Percentiles rank a stretch among this genome's conserved stretches.
Evolutionary conservation across 1,140 invertebrate species (phyloP).

Genomic region (Scaptomyza hsui): DNA sequence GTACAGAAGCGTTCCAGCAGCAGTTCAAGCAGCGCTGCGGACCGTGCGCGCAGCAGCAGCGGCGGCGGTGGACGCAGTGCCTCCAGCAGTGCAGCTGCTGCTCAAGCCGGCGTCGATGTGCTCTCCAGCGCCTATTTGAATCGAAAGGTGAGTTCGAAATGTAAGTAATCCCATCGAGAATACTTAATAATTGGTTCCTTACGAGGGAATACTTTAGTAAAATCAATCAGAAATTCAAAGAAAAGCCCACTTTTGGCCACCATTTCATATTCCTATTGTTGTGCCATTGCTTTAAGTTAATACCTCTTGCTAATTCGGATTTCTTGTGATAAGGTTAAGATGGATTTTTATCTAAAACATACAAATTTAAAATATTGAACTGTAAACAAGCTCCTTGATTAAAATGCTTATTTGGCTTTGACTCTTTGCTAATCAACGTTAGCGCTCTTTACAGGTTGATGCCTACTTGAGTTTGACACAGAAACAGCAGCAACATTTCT

Average conservation of each 20-base stretch:
- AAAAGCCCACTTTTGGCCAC: no score
- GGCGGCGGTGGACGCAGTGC: constrained; percentile 17
- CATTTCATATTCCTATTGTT: no score
- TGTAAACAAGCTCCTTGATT: constrained; percentile 6
- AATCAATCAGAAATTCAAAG: no score
- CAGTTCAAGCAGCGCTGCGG: constrained; percentile 45
- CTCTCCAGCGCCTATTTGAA: constrained; percentile 77
- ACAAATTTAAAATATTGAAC: no score
- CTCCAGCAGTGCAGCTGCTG: constrained; percentile 17
- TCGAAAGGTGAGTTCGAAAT: constrained; percentile 83
- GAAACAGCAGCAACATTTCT: constrained; percentile 78
- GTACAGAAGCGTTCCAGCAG: constrained; percentile 70
- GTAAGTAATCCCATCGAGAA: constrained; percentile 75
- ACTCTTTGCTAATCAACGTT: constrained; percentile 5
- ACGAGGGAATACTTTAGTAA: background rate
- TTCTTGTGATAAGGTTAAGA: no score
- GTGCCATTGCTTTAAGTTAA: no score
- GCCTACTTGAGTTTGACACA: constrained; percentile 79
- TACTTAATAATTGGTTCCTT: constrained; percentile 29
- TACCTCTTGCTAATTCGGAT: no score
- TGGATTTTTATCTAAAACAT: no score
- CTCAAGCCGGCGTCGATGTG: constrained; percentile 51
- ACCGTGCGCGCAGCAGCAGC: constrained; percentile 28
- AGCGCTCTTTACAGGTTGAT: constrained; percentile 68
- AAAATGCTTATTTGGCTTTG: background rate